A percentile compares a stretch with the other conserved stretches of the same genome.
Conservation (phyloP, 2,797 vertebrate species). For the Lateolabrax maculatus region DNA sequence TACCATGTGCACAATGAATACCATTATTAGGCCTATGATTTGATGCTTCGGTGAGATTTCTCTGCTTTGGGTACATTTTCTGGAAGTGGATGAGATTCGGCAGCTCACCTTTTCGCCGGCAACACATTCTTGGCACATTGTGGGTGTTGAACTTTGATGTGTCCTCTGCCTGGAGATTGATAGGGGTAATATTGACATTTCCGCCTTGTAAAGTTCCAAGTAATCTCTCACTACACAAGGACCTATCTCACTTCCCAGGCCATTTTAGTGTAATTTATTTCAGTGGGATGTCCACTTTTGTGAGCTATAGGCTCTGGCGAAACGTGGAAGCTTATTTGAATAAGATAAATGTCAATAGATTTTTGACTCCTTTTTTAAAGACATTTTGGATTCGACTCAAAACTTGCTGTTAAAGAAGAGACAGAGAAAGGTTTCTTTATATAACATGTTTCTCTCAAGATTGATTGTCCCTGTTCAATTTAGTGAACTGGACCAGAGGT, state of each 20-base stretch:
- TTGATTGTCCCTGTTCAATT: constrained; percentile 7
- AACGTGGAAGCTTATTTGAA: constrained; percentile 1
- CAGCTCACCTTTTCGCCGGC: constrained; percentile 5
- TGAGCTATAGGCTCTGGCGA: constrained; percentile 10
- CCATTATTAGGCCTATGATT: background rate
- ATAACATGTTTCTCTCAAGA: background rate
- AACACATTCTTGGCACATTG: constrained; percentile 59
- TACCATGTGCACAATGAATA: constrained; percentile 7
- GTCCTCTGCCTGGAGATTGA: constrained; percentile 56
- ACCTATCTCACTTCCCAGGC: constrained; percentile 44
- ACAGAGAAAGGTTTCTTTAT: constrained; percentile 1
- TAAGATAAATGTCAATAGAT: background rate
- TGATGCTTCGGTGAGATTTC: constrained; percentile 4
- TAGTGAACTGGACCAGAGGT: constrained; percentile 16
- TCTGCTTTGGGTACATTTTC: constrained; percentile 15
- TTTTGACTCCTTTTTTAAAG: background rate
- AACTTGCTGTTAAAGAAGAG: background rate
- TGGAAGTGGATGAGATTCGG: background rate
- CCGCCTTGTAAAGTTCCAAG: constrained; percentile 58
- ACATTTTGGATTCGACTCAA: constrained; percentile 8
- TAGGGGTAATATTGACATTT: constrained; percentile 66
- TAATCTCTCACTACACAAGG: constrained; percentile 58
- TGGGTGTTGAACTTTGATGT: constrained; percentile 58
- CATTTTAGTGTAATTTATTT: constrained; percentile 36
- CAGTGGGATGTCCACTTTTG: constrained; percentile 11